phyloP scores from a whole-genome alignment of 53 echinoderm and acorn worm genomes.

The Echinometra lucunter region DNA sequence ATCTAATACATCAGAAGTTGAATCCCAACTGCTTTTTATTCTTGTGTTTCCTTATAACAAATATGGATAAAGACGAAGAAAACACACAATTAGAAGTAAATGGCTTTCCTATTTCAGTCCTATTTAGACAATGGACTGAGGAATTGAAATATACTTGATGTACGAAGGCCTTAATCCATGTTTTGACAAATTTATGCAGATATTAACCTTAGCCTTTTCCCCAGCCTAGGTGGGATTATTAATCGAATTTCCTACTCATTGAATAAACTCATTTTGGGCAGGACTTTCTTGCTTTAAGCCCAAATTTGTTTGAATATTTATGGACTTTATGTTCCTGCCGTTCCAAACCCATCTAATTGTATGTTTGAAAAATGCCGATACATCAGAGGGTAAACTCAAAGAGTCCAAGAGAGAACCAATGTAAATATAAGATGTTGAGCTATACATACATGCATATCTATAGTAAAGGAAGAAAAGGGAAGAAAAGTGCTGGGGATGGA shows the following conservation, averaged over 20 bases:
- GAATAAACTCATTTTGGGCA: slow-evolving; percentile 59
- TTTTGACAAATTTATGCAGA: slow-evolving; percentile 60
- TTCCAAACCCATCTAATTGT: slow-evolving; percentile 16
- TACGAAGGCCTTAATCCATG: slow-evolving; percentile 21
- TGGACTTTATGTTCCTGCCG: slow-evolving; percentile 20
- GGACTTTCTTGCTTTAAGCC: slow-evolving; percentile 23
- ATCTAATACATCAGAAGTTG: neutral
- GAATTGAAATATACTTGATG: slow-evolving; percentile 40
- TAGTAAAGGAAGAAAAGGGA: slow-evolving; percentile 29
- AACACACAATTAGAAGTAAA: neutral
- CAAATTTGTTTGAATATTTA: slow-evolving; percentile 66
- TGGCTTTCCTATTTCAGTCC: neutral
- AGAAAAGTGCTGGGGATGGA: slow-evolving; percentile 24
- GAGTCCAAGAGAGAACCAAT: slow-evolving; percentile 17
- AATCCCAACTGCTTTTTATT: neutral
- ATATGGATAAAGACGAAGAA: slow-evolving; percentile 16
- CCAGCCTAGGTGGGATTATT: slow-evolving; percentile 32
- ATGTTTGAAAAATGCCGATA: slow-evolving; percentile 70
- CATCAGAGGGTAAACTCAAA: neutral
- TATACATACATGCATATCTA: slow-evolving; percentile 52
- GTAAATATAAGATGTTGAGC: slow-evolving; percentile 29
- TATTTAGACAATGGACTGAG: slow-evolving; percentile 27
- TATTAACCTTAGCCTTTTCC: slow-evolving; percentile 61
- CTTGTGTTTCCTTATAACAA: neutral
- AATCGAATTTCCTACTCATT: slow-evolving; percentile 70